Percentiles rank a stretch among this genome's conserved stretches.
These are phyloP conservation scores for Antitype chi DNA, from an alignment of 2,888 invertebrate species.

Conservation along the genomic window DNA sequence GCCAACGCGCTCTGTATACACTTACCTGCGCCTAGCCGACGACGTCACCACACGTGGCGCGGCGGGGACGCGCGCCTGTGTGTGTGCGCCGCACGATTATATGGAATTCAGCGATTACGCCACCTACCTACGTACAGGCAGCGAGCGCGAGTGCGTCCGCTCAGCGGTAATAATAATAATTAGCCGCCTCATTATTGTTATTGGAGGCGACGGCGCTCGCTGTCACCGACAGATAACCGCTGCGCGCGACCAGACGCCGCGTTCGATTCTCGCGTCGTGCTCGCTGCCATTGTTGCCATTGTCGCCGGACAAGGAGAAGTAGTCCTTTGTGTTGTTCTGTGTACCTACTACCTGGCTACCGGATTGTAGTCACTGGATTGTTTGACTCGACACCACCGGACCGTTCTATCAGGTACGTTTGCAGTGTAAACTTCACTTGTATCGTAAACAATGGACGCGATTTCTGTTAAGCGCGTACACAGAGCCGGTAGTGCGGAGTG, in stretches of 20 bases:
- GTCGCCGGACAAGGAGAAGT: constrained; percentile 74
- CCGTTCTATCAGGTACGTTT: constrained; percentile 77
- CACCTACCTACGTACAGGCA: constrained; percentile 78
- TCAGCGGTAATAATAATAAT: constrained; percentile 85
- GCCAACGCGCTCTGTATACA: constrained; percentile 74
- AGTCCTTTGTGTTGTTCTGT: constrained; percentile 74
- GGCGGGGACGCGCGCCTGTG: constrained; percentile 70
- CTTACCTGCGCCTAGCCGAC: constrained; percentile 78
- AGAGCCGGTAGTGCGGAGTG: constrained; percentile 64
- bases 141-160: constrained; percentile 76
- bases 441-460: constrained; percentile 76
- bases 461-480: constrained; percentile 71
- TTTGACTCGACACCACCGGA: constrained; percentile 71
- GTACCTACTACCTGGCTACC: constrained; percentile 69
- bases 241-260: constrained; percentile 75
- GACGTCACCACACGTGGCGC: constrained; percentile 86
- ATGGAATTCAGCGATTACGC: constrained; percentile 87
- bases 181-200: constrained; percentile 84
- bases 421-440: constrained; percentile 75
- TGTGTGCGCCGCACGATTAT: constrained; percentile 79
- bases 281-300: constrained; percentile 72
- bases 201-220: constrained; percentile 76
- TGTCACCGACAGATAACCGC: constrained; percentile 83
- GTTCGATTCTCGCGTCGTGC: constrained; percentile 71
- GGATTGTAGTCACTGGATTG: constrained; percentile 78